These are phyloP conservation scores for Percopsis transmontana DNA, from an alignment of 2,113 vertebrate species.

Conservation along the genomic window DNA sequence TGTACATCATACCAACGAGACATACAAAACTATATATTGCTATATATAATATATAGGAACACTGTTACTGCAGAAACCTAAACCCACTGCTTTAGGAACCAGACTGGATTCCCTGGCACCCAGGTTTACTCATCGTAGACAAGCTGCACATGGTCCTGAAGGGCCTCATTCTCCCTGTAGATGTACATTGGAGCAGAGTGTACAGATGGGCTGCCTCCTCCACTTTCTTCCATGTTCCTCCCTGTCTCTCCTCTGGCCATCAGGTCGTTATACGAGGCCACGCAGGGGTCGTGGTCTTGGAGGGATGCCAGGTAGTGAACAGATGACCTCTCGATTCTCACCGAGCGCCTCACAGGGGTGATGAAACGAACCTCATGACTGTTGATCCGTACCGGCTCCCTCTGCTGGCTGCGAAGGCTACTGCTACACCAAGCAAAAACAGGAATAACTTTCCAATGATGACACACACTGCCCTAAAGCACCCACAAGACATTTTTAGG, in stretches of 20 bases:
- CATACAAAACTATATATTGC: too few species aligned
- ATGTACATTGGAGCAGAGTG: conserved; percentile 59
- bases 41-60: too few species aligned
- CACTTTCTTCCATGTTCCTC: background rate
- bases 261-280: conserved; percentile 70
- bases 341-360: conserved; percentile 78
- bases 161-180: conserved; percentile 78
- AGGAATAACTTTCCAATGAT: background rate
- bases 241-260: conserved; percentile 46
- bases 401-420: conserved; percentile 52
- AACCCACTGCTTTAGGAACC: too few species aligned
- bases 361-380: conserved; percentile 78
- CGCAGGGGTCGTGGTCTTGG: conserved; percentile 78
- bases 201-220: background rate
- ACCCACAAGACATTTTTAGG: too few species aligned
- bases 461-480: too few species aligned
- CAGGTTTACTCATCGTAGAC: conserved; percentile 25
- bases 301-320: conserved; percentile 60
- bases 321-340: conserved; percentile 70
- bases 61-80: too few species aligned
- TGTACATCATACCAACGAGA: too few species aligned
- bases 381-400: conserved; percentile 42
- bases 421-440: conserved; percentile 34
- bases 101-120: too few species aligned
- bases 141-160: conserved; percentile 66